Conservation (phyloP, 2,888 invertebrate species). For the Calameuta idolon region DNA sequence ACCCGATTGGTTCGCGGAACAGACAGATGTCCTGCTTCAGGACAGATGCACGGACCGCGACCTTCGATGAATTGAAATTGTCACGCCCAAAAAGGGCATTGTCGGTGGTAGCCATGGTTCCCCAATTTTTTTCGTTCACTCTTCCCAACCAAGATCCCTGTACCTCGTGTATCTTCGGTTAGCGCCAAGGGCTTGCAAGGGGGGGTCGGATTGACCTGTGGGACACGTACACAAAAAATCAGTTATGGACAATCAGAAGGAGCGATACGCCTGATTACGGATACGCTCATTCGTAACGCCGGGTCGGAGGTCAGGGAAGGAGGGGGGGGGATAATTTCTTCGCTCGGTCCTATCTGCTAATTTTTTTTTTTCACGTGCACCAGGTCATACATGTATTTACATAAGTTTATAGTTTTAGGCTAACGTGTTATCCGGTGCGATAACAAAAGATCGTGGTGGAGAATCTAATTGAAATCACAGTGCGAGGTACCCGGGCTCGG, state of each 20-base stretch:
- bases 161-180: constrained; percentile 8
- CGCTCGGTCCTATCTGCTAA: neutral
- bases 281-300: neutral
- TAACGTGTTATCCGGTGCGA: neutral
- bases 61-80: constrained; percentile 60
- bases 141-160: constrained; percentile 27
- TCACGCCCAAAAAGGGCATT: constrained; percentile 61
- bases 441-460: constrained; percentile 14
- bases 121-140: constrained; percentile 1
- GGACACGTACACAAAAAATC: neutral
- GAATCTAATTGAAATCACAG: constrained; percentile 58
- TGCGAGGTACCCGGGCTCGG: constrained; percentile 31
- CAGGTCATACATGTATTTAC: neutral
- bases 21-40: constrained; percentile 60
- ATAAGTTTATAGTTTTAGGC: neutral
- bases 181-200: neutral
- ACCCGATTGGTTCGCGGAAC: constrained; percentile 50
- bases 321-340: neutral
- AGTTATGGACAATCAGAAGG: neutral
- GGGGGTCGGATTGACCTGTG: neutral
- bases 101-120: constrained; percentile 22
- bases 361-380: neutral
- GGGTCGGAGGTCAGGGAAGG: no score
- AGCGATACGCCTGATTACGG: neutral
- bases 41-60: constrained; percentile 53